Percentiles rank a stretch among this genome's conserved stretches.
phyloP scores from a whole-genome alignment of 2,797 vertebrate species.

The Anabas testudineus region DNA sequence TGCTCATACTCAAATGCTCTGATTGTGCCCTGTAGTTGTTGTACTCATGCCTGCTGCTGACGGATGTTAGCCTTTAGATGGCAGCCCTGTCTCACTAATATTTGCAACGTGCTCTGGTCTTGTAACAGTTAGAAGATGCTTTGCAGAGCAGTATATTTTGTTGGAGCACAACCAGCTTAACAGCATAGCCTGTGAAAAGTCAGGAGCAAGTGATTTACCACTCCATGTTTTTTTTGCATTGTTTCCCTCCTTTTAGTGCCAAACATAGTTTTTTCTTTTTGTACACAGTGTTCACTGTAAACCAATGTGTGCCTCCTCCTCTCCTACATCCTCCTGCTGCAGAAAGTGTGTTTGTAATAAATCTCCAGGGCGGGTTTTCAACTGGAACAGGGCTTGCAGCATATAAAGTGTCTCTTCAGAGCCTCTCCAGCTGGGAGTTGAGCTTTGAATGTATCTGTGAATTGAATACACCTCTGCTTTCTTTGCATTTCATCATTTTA shows the following conservation, averaged over 20 bases:
- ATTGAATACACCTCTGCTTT: not conserved
- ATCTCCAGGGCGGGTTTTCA: not conserved
- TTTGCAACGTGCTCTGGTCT: not conserved
- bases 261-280: not conserved
- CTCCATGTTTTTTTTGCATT: too few species aligned
- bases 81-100: conserved; percentile 41
- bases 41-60: not conserved
- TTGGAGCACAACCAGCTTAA: not conserved
- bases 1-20: too few species aligned
- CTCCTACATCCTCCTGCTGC: conserved; percentile 31
- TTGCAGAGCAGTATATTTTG: not conserved
- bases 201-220: not conserved
- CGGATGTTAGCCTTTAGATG: conserved; percentile 49
- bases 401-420: too few species aligned
- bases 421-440: too few species aligned
- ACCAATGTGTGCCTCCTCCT: conserved; percentile 20
- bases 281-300: conserved; percentile 50
- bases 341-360: conserved; percentile 47
- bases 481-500: not conserved
- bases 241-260: not conserved
- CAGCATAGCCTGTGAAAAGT: not conserved
- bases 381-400: too few species aligned
- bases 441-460: conserved; percentile 1
- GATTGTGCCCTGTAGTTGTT: not conserved
- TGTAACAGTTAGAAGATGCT: not conserved